Base-by-base conservation (phyloP, 2,797 vertebrate species). In the Craterocephalus amniculus region DNA sequence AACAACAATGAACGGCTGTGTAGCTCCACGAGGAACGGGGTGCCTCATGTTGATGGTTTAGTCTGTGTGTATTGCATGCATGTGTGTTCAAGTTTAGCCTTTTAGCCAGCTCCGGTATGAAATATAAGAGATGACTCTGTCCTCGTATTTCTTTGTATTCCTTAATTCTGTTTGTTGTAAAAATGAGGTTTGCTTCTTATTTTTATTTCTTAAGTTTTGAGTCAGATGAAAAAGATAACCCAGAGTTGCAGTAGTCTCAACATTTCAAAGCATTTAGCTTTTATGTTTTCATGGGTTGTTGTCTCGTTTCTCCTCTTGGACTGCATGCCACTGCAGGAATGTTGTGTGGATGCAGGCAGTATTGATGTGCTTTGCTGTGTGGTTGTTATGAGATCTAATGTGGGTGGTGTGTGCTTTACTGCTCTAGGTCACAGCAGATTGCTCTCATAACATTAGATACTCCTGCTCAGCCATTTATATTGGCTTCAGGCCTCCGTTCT, bases 381-480 rank as follows among this genome's bases (percentile, higher is more conserved):
- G 73, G 84, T 81, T 90, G 87, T 90, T 89, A 88, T 88, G 88
- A 85, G 79, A 77, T 84, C 77, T 87, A 74, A 84, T 90, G 88
- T 90, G 90, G 88, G 85, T 85, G 87, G 84, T 87, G 88, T 90
- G 81, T 84, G 77, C 72, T 89, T 85, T 63, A 88, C 85, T 86
- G 64, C 81, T 70, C 74, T 72, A 83, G 74, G 83, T 89, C 78
- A 84, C 70, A 83, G 75, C 77, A 89, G 63, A 81, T 86, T 75
- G 77, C 83, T 86, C 80, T 83, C 81, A 81, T 81, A 88, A 84
- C 80, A 85, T 90, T 80, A 85, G 74, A 88, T 82, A 79, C 82
- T 87, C 60, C 63, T 79, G 80, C 84, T 89, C 82, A 84, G 63
- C 63, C 80, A 61, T 86, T 87, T 85, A 71, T 75, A 70, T 85